A percentile compares a stretch with the other conserved stretches of the same genome.
These are phyloP conservation scores for Harpagoxenus sublaevis DNA, from an alignment of 2,888 invertebrate species.

Conservation along the genomic window DNA sequence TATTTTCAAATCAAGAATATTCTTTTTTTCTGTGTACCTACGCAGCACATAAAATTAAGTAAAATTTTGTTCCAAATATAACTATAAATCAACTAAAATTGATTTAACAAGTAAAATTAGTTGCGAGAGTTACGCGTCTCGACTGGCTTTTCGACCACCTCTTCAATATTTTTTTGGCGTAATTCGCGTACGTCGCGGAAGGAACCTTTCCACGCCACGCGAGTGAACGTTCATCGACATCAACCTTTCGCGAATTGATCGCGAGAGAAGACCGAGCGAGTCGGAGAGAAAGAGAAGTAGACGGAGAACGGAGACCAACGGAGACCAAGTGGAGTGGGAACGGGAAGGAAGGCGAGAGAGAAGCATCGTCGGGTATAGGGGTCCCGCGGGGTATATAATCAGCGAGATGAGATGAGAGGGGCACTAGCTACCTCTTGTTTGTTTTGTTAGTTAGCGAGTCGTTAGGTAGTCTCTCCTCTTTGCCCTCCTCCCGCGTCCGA, in stretches of 20 bases:
- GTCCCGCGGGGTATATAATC: slow-evolving; percentile 83
- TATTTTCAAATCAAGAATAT: too few relatives aligned
- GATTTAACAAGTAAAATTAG: background rate
- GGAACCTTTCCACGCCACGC: background rate
- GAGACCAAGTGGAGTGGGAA: background rate
- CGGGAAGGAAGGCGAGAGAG: slow-evolving; percentile 17
- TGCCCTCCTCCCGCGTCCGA: background rate
- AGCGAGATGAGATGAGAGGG: slow-evolving; percentile 81
- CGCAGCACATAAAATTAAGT: background rate
- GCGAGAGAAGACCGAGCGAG: slow-evolving; percentile 1
- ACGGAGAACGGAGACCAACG: background rate
- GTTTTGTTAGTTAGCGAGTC: slow-evolving; percentile 82
- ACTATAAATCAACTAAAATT: background rate
- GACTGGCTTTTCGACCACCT: background rate
- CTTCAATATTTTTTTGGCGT: background rate
- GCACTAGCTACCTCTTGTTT: slow-evolving; percentile 79
- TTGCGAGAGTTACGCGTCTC: background rate
- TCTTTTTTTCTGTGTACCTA: too few relatives aligned
- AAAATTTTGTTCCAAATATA: background rate
- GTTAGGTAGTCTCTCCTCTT: slow-evolving; percentile 56
- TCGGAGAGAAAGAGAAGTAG: too few relatives aligned
- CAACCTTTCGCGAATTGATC: slow-evolving; percentile 39
- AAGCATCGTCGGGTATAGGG: slow-evolving; percentile 69
- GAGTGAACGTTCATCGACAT: slow-evolving; percentile 13
- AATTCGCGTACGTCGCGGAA: background rate